Evolutionary conservation across 2,888 invertebrate species (phyloP), one percentile per base, ranked within the genome.

Genomic region (Ischnus inquisitorius): DNA sequence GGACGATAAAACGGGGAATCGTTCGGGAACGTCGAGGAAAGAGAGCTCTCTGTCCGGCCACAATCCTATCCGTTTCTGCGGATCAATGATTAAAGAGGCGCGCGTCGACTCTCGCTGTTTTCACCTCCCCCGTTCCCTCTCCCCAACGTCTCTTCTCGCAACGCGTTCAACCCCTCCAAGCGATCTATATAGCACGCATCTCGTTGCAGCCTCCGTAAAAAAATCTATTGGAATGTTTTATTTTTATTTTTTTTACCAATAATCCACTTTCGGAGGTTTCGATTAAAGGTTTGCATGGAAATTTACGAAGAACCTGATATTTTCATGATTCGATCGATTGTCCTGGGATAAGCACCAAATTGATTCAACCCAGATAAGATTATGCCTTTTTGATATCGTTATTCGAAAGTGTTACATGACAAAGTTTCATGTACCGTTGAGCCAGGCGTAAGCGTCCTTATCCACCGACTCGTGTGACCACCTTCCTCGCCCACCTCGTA

Each of bases 41-140:
- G 34, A 34, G 8, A 34, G 34, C 34, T 34, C 54, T 64, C 64
- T n/a, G 74, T 48, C n/a, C 19, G 16, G 64, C 74, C 14, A 34
- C 48, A 65, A 48, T 77, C 60, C 75, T 60, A 75, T 67, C 67
- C 64, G 62, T 65, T 67, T 77, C 80, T 65, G 65, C 68, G 80
- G 83, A 86, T 85, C 85, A 83, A 86, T 86, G 86, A 84, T 79
- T 83, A 80, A 82, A 72, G 83, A 77, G 76, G 72, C 81, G 84
- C 79, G 74, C 79, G 80, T 76, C 78, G 41, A 69, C 80, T 67
- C 62, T 65, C 48, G 46, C 43, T 67, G 28, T 22, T 43, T 39
- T 51, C 34, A 28, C 76, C 71, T 71, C 39, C 71, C 65, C 12
- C 46, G 34, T 28, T 25, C 76, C 41, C 67, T 57, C 60, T 41